Conservation (phyloP, 2,113 vertebrate genomes). For the Notechis scutatus region DNA sequence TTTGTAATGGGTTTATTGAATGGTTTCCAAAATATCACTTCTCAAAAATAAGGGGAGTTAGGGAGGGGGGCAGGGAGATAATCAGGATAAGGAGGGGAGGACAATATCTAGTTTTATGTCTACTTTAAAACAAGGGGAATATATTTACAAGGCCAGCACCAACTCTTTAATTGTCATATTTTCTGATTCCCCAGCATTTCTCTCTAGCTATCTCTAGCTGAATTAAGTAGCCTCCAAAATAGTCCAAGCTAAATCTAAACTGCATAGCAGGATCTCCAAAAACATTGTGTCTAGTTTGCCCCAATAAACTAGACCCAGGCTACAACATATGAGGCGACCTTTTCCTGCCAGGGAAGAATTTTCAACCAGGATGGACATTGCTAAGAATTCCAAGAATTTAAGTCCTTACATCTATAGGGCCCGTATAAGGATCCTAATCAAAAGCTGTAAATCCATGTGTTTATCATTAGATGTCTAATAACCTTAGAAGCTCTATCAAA, state of each 20-base stretch:
- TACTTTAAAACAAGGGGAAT: not conserved
- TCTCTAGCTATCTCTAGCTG: not conserved
- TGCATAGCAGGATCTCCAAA: not conserved
- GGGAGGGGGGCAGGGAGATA: not conserved
- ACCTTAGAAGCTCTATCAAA: not conserved
- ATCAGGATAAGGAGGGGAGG: not conserved
- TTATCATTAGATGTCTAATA: not conserved
- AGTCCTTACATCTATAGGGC: not conserved
- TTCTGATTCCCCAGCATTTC: not conserved
- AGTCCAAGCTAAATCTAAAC: not conserved
- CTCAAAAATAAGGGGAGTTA: slow-evolving; percentile 2
- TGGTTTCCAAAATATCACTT: not conserved
- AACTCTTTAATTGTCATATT: not conserved
- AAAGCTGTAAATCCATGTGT: not conserved
- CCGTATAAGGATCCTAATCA: not conserved
- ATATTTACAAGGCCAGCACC: not conserved
- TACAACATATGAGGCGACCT: not conserved
- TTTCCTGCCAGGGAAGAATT: not conserved
- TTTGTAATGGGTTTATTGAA: accelerated
- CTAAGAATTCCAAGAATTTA: not conserved
- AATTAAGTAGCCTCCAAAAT: not conserved
- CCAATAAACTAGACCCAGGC: too few species aligned
- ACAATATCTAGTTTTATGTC: not conserved
- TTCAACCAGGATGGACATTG: not conserved
- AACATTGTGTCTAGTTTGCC: not conserved